A percentile compares a stretch with the other conserved stretches of the same genome.
Conservation (phyloP, 2,888 invertebrate species). For the Cheilosia urbana region DNA sequence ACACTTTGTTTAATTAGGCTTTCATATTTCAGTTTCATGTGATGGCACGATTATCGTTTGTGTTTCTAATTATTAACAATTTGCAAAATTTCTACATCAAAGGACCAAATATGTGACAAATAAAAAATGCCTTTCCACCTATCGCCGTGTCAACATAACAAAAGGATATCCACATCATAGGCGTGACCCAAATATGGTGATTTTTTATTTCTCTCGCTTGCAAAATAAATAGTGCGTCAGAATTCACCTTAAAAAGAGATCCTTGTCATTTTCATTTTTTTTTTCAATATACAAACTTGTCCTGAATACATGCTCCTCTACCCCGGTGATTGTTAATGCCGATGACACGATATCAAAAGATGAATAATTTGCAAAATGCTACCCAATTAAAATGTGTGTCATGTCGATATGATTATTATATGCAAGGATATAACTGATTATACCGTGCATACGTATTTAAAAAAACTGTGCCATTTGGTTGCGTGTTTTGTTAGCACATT, state of each 20-base stretch:
- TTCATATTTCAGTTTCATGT: too few relatives aligned
- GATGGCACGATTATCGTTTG: not conserved
- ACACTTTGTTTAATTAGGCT: too few relatives aligned
- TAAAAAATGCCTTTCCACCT: not conserved
- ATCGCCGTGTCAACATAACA: slow-evolving; percentile 5
- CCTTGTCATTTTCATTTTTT: slow-evolving; percentile 9
- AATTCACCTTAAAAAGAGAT: not conserved
- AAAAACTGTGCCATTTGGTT: not conserved
- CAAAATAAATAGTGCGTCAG: slow-evolving; percentile 30
- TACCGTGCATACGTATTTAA: not conserved
- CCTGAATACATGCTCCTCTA: not conserved
- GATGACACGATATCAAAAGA: too few relatives aligned
- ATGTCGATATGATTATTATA: too few relatives aligned
- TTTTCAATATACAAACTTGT: slow-evolving; percentile 13
- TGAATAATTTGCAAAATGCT: too few relatives aligned
- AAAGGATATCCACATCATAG: slow-evolving; percentile 1
- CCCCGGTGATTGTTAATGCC: not conserved
- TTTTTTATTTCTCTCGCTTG: not conserved
- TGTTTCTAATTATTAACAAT: not conserved
- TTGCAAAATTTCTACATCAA: not conserved
- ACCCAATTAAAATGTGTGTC: too few relatives aligned
- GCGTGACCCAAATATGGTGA: slow-evolving; percentile 28
- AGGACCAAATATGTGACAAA: not conserved
- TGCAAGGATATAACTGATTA: too few relatives aligned
- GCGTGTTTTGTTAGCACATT: slow-evolving; percentile 14